These are phyloP conservation scores for Salpingus planirostris DNA, from an alignment of 2,888 invertebrate genomes.

Conservation along the genomic window DNA sequence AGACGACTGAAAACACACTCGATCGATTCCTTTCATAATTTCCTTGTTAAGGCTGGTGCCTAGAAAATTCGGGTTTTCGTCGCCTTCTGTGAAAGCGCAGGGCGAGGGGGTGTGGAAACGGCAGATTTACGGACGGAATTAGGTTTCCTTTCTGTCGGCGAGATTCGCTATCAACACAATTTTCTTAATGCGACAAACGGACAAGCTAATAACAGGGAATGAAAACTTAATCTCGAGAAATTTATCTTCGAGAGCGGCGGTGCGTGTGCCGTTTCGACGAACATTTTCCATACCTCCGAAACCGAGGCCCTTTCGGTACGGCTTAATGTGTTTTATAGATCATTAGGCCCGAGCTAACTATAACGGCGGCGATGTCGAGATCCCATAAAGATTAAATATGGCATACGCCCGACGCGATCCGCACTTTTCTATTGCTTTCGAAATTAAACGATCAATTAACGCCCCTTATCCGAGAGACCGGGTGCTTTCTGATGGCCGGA, in stretches of 20 bases:
- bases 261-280: no score
- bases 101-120: no score
- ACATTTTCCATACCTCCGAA: no score
- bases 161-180: slow-evolving; percentile 4
- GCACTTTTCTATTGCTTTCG: slow-evolving; percentile 1
- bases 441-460: slow-evolving; percentile 1
- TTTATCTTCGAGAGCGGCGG: no score
- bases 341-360: slow-evolving; percentile 15
- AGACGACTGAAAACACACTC: no score
- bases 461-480: neutral
- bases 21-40: no score
- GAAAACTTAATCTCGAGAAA: slow-evolving; percentile 10
- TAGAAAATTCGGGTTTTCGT: no score
- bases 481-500: no score
- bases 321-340: slow-evolving; percentile 18
- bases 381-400: slow-evolving; percentile 20
- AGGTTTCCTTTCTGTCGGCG: slow-evolving; percentile 1
- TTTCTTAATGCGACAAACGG: slow-evolving; percentile 6
- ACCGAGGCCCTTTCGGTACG: no score
- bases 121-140: no score
- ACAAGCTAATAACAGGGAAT: slow-evolving; percentile 7
- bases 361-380: slow-evolving; percentile 10
- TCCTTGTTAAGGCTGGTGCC: no score
- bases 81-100: no score
- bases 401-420: slow-evolving; percentile 17